These are phyloP conservation scores for Sitta europaea DNA, from an alignment of 2,113 vertebrate genomes.

Conservation along the genomic window DNA sequence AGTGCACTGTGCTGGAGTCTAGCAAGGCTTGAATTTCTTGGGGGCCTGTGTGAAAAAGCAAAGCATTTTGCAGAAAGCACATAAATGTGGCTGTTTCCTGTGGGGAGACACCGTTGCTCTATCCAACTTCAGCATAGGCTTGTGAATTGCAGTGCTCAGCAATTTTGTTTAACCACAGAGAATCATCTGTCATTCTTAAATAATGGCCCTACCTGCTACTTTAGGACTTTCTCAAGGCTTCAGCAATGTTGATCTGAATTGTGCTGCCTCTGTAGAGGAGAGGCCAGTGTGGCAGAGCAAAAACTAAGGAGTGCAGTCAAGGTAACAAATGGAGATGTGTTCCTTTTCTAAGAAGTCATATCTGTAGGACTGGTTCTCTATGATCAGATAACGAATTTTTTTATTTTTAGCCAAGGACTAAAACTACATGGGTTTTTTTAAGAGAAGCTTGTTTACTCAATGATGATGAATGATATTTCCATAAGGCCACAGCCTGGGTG, in stretches of 20 bases:
- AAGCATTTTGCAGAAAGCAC: neutral
- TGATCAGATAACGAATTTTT: neutral
- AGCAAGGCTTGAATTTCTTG: neutral
- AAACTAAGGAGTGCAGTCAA: neutral
- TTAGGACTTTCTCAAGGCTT: slow-evolving; percentile 35
- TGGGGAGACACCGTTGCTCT: neutral
- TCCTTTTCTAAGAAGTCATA: neutral
- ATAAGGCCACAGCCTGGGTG: neutral
- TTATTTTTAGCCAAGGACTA: neutral
- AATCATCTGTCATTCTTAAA: slow-evolving; percentile 29
- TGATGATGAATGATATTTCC: neutral
- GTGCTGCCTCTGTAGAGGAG: neutral
- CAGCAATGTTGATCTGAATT: neutral
- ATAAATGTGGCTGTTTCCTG: neutral
- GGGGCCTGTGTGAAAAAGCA: neutral
- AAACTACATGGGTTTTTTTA: neutral
- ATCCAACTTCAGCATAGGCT: neutral
- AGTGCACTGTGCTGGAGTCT: neutral
- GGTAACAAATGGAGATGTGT: neutral
- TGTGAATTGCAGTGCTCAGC: slow-evolving; percentile 13
- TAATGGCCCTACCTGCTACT: neutral
- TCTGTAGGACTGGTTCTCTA: neutral
- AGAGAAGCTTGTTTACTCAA: neutral
- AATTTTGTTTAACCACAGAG: neutral
- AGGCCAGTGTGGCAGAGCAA: neutral